These are phyloP conservation scores for Xenops minutus DNA, from an alignment of 2,797 vertebrate genomes.

Conservation along the genomic window DNA sequence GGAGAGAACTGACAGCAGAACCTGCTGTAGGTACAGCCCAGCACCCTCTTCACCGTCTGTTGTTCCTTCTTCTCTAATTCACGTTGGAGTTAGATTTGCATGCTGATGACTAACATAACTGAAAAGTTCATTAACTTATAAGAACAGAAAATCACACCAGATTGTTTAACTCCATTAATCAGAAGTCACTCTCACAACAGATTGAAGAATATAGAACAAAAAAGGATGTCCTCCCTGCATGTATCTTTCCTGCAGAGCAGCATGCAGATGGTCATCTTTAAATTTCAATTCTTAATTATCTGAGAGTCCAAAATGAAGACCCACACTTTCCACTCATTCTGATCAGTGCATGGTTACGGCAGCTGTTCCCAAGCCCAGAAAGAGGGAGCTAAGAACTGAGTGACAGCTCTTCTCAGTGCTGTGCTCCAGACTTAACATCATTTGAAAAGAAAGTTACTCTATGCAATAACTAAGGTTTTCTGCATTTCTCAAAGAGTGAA, in stretches of 20 bases:
- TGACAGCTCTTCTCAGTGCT: background rate
- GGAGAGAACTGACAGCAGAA: background rate
- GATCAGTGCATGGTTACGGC: background rate
- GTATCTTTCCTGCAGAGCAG: background rate
- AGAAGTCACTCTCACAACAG: constrained; percentile 26
- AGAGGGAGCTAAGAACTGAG: background rate
- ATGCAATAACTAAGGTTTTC: background rate
- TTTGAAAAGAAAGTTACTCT: background rate
- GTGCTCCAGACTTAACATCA: background rate
- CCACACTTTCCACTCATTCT: accelerated
- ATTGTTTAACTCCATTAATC: constrained; percentile 50
- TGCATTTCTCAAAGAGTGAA: background rate
- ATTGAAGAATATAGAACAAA: constrained; percentile 38
- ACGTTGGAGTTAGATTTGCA: background rate
- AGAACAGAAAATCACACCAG: constrained; percentile 24
- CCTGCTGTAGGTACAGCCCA: background rate
- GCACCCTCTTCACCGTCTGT: background rate
- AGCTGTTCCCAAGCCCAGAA: background rate
- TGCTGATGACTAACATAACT: background rate
- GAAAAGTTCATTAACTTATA: background rate
- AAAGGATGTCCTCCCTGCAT: background rate
- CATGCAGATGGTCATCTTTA: background rate
- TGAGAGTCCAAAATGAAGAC: background rate
- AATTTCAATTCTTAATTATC: background rate
- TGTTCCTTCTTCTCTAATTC: background rate